Conservation (phyloP, 2,797 vertebrate species). For the Crocodylus rhombifer region DNA sequence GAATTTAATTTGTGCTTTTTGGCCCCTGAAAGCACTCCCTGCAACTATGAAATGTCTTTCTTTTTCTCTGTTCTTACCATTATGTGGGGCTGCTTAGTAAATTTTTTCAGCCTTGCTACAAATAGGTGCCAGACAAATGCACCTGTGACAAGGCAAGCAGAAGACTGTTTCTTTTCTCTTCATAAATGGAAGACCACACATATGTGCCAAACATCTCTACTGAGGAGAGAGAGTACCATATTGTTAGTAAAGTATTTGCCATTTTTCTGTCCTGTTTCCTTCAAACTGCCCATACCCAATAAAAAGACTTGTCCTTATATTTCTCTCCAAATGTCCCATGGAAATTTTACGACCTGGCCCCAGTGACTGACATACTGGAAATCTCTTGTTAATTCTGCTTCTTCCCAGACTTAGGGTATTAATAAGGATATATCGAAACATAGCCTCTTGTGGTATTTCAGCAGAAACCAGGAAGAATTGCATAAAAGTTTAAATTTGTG, state of each 20-base stretch:
- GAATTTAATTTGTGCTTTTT: not conserved
- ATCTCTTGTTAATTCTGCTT: not conserved
- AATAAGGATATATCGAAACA: not conserved
- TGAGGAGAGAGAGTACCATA: not conserved
- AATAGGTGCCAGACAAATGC: no score
- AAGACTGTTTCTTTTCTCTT: not conserved
- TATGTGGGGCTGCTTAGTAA: no score
- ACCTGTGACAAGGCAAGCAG: not conserved
- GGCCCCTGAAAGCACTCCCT: accelerated
- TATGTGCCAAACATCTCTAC: not conserved
- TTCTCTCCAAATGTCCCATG: not conserved
- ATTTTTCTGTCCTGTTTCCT: not conserved
- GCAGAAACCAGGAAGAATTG: not conserved
- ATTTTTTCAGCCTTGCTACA: no score
- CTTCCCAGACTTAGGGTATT: not conserved
- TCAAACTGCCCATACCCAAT: not conserved
- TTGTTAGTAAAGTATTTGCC: not conserved
- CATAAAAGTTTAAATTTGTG: not conserved
- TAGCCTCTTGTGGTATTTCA: not conserved
- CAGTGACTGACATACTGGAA: not conserved
- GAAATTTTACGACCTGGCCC: not conserved
- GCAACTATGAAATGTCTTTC: not conserved
- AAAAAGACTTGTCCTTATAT: not conserved
- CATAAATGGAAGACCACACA: not conserved
- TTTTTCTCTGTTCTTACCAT: not conserved